Evolutionary conservation across 2,888 invertebrate genomes (phyloP).

Genomic region (Eilema sororculum): DNA sequence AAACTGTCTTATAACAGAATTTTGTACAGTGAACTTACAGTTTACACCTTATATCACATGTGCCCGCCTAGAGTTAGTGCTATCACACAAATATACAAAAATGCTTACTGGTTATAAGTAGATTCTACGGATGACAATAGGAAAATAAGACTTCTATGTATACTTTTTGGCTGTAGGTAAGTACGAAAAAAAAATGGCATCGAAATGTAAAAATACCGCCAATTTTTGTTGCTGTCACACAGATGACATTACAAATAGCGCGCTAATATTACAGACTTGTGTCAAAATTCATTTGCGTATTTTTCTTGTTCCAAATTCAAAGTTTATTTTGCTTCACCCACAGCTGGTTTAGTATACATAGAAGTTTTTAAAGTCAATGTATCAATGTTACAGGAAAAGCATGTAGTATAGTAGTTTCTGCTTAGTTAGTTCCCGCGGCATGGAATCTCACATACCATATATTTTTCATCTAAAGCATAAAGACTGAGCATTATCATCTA

Average conservation of each 20-base stretch:
- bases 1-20: slow-evolving; percentile 19
- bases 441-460: too few relatives aligned
- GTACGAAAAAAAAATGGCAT: not conserved
- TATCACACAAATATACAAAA: slow-evolving; percentile 35
- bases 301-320: too few relatives aligned
- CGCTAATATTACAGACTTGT: too few relatives aligned
- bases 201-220: not conserved
- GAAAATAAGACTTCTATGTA: not conserved
- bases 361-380: not conserved
- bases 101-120: slow-evolving; percentile 28
- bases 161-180: not conserved
- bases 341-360: too few relatives aligned
- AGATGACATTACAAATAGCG: not conserved
- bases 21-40: slow-evolving; percentile 20
- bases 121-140: slow-evolving; percentile 28
- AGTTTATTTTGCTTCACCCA: too few relatives aligned
- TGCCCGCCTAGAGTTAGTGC: slow-evolving; percentile 54
- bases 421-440: not conserved
- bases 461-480: too few relatives aligned
- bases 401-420: not conserved
- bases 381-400: not conserved
- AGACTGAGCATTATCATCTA: too few relatives aligned
- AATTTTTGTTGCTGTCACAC: not conserved
- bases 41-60: slow-evolving; percentile 56
- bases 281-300: too few relatives aligned